phyloP scores from a whole-genome alignment of 2,797 vertebrate genomes.

The Glossophaga mutica region DNA sequence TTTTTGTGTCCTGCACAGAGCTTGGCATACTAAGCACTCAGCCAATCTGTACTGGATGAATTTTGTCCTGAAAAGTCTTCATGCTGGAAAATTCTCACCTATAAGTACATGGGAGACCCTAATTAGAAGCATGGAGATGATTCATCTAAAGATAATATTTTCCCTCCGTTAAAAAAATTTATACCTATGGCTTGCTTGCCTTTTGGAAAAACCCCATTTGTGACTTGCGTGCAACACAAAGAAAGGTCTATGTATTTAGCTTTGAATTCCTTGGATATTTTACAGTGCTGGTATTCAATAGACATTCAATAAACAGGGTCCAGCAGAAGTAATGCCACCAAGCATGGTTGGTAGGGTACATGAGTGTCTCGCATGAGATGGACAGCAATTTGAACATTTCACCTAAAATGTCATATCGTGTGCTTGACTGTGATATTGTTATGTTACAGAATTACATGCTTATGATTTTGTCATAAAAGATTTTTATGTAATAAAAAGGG shows the following conservation, averaged over 20 bases:
- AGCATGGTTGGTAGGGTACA: no score
- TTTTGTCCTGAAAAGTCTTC: background rate
- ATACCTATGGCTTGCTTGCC: background rate
- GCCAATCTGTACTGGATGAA: background rate
- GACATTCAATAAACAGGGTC: background rate
- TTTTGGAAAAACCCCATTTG: background rate
- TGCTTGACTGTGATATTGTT: no score
- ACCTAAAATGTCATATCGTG: no score
- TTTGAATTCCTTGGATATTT: background rate
- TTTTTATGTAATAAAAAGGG: no score
- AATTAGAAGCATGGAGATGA: background rate
- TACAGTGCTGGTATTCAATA: background rate
- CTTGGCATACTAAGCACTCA: background rate
- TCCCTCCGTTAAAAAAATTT: background rate
- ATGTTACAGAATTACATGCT: no score
- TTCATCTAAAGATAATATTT: background rate
- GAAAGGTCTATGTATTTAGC: background rate
- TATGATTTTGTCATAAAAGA: no score
- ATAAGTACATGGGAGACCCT: background rate
- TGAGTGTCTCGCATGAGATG: no score
- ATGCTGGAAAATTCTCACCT: background rate
- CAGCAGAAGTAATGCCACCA: no score
- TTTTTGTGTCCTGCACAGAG: background rate
- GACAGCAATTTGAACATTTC: no score
- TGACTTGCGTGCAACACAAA: background rate